These are phyloP conservation scores for Ceyx melanurus DNA, from an alignment of 2,113 vertebrate genomes.

Conservation along the genomic window DNA sequence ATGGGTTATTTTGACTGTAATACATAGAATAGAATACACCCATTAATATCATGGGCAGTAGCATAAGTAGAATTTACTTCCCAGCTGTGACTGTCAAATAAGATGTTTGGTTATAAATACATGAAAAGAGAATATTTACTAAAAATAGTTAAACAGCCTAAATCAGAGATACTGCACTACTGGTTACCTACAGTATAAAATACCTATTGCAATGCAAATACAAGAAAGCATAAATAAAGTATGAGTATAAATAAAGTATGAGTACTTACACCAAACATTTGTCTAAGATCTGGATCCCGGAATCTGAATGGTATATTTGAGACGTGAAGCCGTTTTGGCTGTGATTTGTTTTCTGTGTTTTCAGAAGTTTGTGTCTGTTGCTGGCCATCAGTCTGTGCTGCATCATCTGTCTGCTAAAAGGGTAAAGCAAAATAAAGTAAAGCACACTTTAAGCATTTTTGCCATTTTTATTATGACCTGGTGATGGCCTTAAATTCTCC, in stretches of 20 bases:
- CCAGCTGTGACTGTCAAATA: not conserved
- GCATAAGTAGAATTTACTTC: not conserved
- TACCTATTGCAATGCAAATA: not conserved
- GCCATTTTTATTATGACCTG: not conserved
- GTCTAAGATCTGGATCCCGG: slow-evolving; percentile 95
- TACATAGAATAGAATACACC: not conserved
- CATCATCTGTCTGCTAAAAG: slow-evolving; percentile 93
- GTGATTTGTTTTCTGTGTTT: slow-evolving; percentile 94
- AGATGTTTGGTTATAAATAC: not conserved
- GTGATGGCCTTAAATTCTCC: not conserved
- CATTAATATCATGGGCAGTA: not conserved
- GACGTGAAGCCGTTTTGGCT: slow-evolving; percentile 95
- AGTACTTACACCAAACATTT: slow-evolving; percentile 95
- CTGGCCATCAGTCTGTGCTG: slow-evolving; percentile 88
- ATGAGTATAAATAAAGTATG: not conserved
- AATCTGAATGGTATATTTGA: slow-evolving; percentile 99
- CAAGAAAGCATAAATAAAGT: not conserved
- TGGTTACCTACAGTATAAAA: accelerated
- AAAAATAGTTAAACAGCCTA: not conserved
- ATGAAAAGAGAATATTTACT: not conserved
- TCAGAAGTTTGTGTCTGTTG: slow-evolving; percentile 89
- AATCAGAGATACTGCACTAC: not conserved
- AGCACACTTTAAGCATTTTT: not conserved
- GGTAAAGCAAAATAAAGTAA: slow-evolving; percentile 30
- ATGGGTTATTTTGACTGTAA: not conserved